A percentile compares a stretch with the other conserved stretches of the same genome.
These are phyloP conservation scores for Formica exsecta DNA, from an alignment of 1,140 invertebrate species.

Conservation along the genomic window DNA sequence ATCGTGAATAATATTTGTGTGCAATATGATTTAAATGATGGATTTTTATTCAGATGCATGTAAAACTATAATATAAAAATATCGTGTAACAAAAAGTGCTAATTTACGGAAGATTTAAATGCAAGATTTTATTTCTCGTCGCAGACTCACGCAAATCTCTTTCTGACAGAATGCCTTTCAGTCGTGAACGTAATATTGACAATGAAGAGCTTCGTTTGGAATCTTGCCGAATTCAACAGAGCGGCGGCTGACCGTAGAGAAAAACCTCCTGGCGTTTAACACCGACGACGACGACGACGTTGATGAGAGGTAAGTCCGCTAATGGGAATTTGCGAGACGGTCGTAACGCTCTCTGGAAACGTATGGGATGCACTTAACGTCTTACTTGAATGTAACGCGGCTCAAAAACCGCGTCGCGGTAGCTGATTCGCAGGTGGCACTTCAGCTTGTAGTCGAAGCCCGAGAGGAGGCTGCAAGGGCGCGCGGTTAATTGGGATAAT, in stretches of 20 bases:
- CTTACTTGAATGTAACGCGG: conserved; percentile 57
- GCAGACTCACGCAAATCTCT: not conserved
- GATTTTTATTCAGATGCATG: too few relatives aligned
- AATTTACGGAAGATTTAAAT: not conserved
- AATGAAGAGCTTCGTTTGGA: conserved; percentile 14
- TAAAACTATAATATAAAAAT: not conserved
- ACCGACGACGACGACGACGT: conserved; percentile 35
- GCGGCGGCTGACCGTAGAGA: not conserved
- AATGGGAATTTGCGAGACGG: conserved; percentile 69
- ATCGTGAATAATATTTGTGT: too few relatives aligned
- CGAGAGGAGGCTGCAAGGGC: not conserved
- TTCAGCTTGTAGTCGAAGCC: conserved; percentile 31
- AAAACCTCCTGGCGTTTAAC: conserved; percentile 36
- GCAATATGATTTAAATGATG: too few relatives aligned
- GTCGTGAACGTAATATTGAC: conserved; percentile 6
- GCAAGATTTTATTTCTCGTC: not conserved
- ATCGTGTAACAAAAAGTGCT: not conserved
- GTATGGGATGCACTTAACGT: conserved; percentile 66
- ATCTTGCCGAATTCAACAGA: conserved; percentile 31
- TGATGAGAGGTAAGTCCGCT: conserved; percentile 33
- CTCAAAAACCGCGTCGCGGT: conserved; percentile 42
- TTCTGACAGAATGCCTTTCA: not conserved
- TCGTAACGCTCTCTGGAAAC: conserved; percentile 49
- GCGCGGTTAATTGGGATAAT: conserved; percentile 69
- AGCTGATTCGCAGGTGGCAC: conserved; percentile 54